Conservation (phyloP, 2,113 vertebrate species). For the Myotis yumanensis region DNA sequence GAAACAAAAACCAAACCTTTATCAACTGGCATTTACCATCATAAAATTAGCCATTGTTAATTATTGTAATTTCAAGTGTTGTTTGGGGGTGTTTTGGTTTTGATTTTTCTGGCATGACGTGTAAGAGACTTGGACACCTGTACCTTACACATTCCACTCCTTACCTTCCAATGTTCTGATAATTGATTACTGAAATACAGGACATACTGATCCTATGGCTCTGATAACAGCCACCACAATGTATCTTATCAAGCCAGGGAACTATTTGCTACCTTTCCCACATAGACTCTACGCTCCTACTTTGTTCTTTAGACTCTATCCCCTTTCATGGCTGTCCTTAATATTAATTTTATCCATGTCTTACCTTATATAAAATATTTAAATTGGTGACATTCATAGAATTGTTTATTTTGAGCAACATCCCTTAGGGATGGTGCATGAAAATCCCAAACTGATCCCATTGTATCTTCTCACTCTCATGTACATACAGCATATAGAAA, state of each 20-base stretch:
- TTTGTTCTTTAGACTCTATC: slow-evolving; percentile 13
- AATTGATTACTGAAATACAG: background rate
- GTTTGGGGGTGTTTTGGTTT: slow-evolving; percentile 1
- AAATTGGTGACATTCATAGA: background rate
- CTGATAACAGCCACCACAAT: background rate
- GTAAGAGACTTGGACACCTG: background rate
- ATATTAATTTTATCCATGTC: slow-evolving; percentile 30
- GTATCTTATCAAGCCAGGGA: background rate
- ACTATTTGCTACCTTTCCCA: background rate
- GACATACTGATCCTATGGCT: background rate
- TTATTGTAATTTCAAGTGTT: background rate
- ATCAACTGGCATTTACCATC: background rate
- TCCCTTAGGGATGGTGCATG: background rate
- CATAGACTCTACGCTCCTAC: background rate
- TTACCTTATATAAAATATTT: slow-evolving; percentile 29
- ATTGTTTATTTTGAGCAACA: background rate
- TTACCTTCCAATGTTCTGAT: background rate
- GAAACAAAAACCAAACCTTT: background rate
- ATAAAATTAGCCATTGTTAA: slow-evolving; percentile 13
- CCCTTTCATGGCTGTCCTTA: background rate
- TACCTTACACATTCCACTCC: background rate
- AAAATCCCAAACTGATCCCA: background rate
- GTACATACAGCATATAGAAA: background rate
- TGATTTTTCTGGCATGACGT: background rate
- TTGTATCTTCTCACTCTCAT: background rate